Base-by-base conservation (phyloP, 2,113 vertebrate genomes). In the Galeopterus variegatus region DNA sequence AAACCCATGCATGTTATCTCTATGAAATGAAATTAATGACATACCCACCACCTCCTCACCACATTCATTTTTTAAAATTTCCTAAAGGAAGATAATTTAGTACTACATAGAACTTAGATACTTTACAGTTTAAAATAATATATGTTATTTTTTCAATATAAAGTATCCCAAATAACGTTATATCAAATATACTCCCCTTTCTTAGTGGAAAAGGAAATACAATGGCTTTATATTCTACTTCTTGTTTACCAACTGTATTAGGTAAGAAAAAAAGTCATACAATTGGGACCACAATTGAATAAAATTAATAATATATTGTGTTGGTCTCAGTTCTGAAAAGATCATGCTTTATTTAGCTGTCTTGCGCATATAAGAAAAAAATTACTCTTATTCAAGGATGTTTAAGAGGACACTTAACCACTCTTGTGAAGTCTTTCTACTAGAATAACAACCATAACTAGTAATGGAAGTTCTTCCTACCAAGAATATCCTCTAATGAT, bases 361-460 rank as follows among this genome's bases (percentile, higher is more conserved):
- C 18, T 90, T 26, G 36, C 62, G 31, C 13, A 93, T 48, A 19
- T 72, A 81, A 79, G 36, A 85, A 64, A 81, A 83, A 84, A 50
- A 81, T 70, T 81, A 52, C 33, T 64, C 36, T 81, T 73, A n/a
- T 85, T 77, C 13, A 54, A 95, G 17, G 13, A 36, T 69, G 13
- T 70, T 94, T 90, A 92, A 87, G 4, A 84, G 26, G 65, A 69
- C 79, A 56, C 23, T 90, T 95, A 80, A 23, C 48, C 52, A 83
- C 33, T 87, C n/a, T 82, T 83, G 79, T 45, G 28, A 95, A 93
- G 67, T 86, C 36, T 72, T 95, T 77, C 54, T 96, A 64, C 62
- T 90, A 80, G 4, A 54, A 54, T 90, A 88, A 87, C 28, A 79
- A 31, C 10, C 33, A 52, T 67, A 93, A 60, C 31, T 77, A 54